Percentiles rank a stretch among this genome's conserved stretches.
Conservation (phyloP, 2,888 invertebrate species). For the Atrina japonica region DNA sequence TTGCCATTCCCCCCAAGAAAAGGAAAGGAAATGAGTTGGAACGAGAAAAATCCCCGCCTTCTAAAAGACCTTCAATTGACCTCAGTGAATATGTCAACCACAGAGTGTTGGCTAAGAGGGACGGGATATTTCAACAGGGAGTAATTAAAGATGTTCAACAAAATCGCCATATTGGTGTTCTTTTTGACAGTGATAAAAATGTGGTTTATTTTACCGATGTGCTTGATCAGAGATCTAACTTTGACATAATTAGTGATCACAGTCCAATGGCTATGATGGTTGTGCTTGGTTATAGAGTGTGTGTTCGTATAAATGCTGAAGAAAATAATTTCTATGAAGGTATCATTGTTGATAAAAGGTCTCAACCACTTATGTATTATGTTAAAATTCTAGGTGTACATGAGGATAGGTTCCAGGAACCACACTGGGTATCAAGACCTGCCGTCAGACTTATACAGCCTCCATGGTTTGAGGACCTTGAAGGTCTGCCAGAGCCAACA, state of each 20-base stretch:
- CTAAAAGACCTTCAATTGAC: constrained; percentile 84
- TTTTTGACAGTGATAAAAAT: constrained; percentile 89
- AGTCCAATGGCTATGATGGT: constrained; percentile 91
- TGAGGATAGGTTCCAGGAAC: constrained; percentile 50
- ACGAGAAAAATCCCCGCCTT: constrained; percentile 47
- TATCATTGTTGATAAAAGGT: constrained; percentile 87
- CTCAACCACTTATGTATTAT: constrained; percentile 86
- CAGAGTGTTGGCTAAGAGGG: constrained; percentile 92
- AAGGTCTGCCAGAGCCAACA: constrained; percentile 66
- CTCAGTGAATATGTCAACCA: constrained; percentile 96
- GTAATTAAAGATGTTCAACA: constrained; percentile 85
- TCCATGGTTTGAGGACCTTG: constrained; percentile 98
- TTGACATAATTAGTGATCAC: constrained; percentile 95
- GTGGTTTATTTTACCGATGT: constrained; percentile 86
- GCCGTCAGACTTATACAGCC: constrained; percentile 94
- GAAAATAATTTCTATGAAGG: constrained; percentile 91
- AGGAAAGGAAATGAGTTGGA: constrained; percentile 84
- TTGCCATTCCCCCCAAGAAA: constrained; percentile 93
- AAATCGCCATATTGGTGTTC: constrained; percentile 87
- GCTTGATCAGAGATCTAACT: constrained; percentile 88
- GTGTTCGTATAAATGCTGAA: constrained; percentile 83
- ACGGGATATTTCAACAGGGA: constrained; percentile 90
- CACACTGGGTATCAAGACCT: constrained; percentile 90
- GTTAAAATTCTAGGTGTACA: constrained; percentile 82
- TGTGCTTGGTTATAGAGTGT: constrained; percentile 89